Evolutionary conservation across 2,113 vertebrate species (phyloP).

Genomic region (Empidonax alnorum): DNA sequence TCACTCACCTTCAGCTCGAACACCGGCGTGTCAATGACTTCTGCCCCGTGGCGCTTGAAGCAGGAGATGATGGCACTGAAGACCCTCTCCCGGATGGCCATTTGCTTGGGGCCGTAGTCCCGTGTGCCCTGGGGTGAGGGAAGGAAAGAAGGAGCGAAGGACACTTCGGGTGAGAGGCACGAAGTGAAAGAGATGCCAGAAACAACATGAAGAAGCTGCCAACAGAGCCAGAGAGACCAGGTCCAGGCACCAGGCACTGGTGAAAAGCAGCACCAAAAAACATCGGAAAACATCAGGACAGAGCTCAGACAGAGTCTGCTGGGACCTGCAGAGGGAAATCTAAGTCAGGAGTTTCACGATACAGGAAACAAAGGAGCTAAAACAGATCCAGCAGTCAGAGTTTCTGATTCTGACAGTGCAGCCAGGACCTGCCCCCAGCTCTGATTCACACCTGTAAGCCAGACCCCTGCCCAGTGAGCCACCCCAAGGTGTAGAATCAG

Average conservation of each 20-base stretch:
- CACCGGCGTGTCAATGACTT: conserved; percentile 95
- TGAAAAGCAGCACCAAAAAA: background rate
- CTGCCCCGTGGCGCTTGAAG: conserved; percentile 96
- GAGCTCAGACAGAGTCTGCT: background rate
- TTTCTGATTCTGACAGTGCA: fast-evolving
- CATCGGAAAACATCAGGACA: background rate
- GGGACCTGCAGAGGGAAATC: background rate
- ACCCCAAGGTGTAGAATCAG: background rate
- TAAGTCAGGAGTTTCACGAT: background rate
- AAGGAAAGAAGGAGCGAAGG: background rate
- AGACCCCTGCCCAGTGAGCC: background rate
- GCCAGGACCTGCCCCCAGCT: background rate
- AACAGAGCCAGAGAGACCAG: background rate
- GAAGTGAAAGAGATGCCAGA: background rate
- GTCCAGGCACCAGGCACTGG: fast-evolving
- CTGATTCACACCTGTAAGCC: fast-evolving
- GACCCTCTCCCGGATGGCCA: conserved; percentile 95
- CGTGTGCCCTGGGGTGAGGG: conserved; percentile 82
- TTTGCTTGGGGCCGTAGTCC: conserved; percentile 94
- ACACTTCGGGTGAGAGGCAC: background rate
- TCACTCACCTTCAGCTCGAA: conserved; percentile 94
- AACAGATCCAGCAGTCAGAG: background rate
- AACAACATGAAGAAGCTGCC: background rate
- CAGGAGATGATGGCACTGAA: conserved; percentile 85
- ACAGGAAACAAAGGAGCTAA: background rate